Evolutionary conservation across 2,113 vertebrate genomes (phyloP), one percentile per base, ranked within the genome.

Genomic region (Myrmecophaga tridactyla): DNA sequence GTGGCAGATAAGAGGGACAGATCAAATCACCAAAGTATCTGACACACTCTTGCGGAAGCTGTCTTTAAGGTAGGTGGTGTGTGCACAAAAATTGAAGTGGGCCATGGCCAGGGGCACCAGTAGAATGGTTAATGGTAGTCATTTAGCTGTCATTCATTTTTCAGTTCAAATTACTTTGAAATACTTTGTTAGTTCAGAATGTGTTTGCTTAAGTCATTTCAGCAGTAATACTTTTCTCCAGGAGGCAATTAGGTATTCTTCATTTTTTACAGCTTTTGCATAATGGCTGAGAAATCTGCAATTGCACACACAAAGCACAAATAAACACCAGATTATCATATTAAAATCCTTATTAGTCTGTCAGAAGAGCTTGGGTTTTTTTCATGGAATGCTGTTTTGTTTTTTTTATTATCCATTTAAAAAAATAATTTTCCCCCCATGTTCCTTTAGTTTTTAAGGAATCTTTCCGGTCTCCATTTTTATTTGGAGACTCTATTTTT

Each of bases 281-380:
- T 95, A 96, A 95, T 72, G 96, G 86, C 86, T 12, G 73, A 95
- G 83, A 94, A 97, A 94, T 89, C 96, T 53, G 92, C 78, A 85
- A 72, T 86, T 86, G 86, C 80, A 76, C 80, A 93, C 85, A 93
- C 95, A 84, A 95, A 86, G 51, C 43, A 0, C 92, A 92, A 95
- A 92, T 96, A 96, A 97, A 96, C 97, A 96, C 51, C 92, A 96
- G 93, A 97, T 95, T 96, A 95, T 97, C 97, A 95, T 93, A 96
- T 95, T 96, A 94, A 96, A 95, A 95, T 97, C 89, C 96, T 96
- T 89, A 96, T 97, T 96, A 96, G 82, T 89, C 96, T 97, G 97
- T 97, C 95, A 96, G 96, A 91, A 93, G 92, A 89, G 89, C 93
- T 73, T n/a, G n/a, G n/a, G n/a, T n/a, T n/a, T 85, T 94, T 91